A percentile compares a stretch with the other conserved stretches of the same genome.
These are phyloP conservation scores for Zygogramma bicolorata DNA, from an alignment of 2,888 invertebrate species.

Conservation along the genomic window DNA sequence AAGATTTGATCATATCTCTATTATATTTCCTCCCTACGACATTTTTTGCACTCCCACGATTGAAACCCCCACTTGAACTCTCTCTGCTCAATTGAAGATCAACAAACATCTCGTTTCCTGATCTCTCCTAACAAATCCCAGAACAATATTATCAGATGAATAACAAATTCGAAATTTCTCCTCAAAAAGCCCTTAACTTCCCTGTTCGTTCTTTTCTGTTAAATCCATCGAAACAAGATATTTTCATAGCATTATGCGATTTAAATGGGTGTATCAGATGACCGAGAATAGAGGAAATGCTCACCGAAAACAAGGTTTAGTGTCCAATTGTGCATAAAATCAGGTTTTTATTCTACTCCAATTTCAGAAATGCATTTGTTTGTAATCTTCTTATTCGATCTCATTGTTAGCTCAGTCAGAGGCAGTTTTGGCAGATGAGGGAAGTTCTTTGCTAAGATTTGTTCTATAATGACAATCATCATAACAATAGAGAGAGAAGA, in stretches of 20 bases:
- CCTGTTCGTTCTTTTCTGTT: conserved; percentile 27
- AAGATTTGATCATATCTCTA: neutral
- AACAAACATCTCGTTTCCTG: conserved; percentile 15
- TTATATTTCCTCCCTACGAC: neutral
- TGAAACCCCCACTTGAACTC: neutral
- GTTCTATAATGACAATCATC: neutral
- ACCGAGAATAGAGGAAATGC: conserved; percentile 37
- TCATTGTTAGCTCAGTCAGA: neutral
- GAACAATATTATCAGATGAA: conserved; percentile 28
- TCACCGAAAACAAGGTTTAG: conserved; percentile 35
- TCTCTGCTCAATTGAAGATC: conserved; percentile 18
- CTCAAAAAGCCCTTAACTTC: conserved; percentile 37
- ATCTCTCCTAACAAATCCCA: conserved; percentile 20
- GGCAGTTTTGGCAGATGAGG: neutral
- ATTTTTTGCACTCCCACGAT: neutral
- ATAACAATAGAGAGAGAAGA: neutral
- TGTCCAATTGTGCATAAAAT: conserved; percentile 47
- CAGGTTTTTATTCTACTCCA: conserved; percentile 41
- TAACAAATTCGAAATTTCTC: conserved; percentile 20
- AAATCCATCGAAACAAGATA: conserved; percentile 40
- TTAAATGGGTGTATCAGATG: conserved; percentile 41
- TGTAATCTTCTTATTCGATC: conserved; percentile 26
- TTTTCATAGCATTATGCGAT: conserved; percentile 39
- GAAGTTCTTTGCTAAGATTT: neutral
- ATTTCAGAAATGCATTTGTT: conserved; percentile 35